These are phyloP conservation scores for Oryzaephilus surinamensis DNA, from an alignment of 1,140 invertebrate species.

Conservation along the genomic window DNA sequence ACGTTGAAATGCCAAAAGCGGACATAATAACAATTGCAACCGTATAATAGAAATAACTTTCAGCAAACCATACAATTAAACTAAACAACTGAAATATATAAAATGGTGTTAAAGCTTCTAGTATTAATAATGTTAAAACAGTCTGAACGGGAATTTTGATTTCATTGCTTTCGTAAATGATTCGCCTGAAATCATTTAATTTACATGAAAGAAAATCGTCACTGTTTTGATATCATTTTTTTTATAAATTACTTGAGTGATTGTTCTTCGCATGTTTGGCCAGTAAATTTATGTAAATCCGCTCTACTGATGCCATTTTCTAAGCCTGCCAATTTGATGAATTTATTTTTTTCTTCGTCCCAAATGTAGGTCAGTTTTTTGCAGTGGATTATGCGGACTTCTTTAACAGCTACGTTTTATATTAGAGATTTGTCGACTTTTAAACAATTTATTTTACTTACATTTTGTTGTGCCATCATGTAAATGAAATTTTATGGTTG, in stretches of 20 bases:
- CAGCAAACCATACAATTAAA: conserved; percentile 66
- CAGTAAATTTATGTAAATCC: conserved; percentile 47
- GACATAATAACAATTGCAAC: conserved; percentile 81
- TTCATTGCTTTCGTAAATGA: conserved; percentile 70
- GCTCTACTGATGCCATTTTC: conserved; percentile 49
- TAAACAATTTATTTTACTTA: conserved; percentile 13
- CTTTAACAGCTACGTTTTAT: conserved; percentile 16
- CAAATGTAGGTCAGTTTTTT: conserved; percentile 30
- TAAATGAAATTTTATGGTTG: conserved; percentile 34
- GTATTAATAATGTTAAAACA: conserved; percentile 55
- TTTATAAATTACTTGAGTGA: conserved; percentile 34
- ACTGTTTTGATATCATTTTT: neutral
- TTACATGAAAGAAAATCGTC: neutral
- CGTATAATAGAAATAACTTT: conserved; percentile 78
- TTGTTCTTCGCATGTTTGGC: conserved; percentile 44
- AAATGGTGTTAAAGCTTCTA: conserved; percentile 88
- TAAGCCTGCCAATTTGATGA: conserved; percentile 53
- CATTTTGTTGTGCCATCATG: conserved; percentile 37
- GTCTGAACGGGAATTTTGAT: conserved; percentile 68
- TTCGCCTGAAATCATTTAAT: conserved; percentile 43
- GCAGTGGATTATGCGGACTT: conserved; percentile 21
- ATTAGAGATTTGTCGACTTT: conserved; percentile 19
- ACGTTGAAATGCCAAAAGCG: conserved; percentile 67
- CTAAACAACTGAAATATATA: conserved; percentile 92
- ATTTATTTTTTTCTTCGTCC: conserved; percentile 40